These are phyloP conservation scores for Andricus curvator DNA, from an alignment of 2,888 invertebrate genomes.

Conservation along the genomic window DNA sequence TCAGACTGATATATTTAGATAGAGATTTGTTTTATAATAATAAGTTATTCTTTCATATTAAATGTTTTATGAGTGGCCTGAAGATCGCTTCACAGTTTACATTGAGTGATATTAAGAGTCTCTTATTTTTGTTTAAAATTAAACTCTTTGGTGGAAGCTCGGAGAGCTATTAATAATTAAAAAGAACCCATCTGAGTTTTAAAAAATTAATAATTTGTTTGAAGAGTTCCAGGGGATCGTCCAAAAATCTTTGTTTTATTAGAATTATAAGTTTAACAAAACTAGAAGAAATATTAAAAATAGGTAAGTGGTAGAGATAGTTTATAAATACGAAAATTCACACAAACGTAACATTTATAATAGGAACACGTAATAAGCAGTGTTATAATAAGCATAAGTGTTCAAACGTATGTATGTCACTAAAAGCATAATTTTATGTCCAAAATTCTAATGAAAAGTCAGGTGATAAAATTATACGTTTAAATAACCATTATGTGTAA, in stretches of 20 bases:
- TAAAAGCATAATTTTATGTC: background rate
- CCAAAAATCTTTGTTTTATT: background rate
- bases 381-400: background rate
- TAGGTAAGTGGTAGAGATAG: background rate
- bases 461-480: background rate
- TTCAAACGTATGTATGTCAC: background rate
- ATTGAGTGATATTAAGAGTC: background rate
- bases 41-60: background rate
- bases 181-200: constrained; percentile 7
- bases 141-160: constrained; percentile 34
- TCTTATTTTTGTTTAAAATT: constrained; percentile 16
- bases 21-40: background rate
- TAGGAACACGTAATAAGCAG: background rate
- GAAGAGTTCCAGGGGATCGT: background rate
- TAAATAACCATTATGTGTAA: background rate
- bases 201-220: background rate
- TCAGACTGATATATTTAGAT: background rate
- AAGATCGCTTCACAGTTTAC: background rate
- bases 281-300: background rate
- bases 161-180: background rate
- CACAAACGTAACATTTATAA: background rate
- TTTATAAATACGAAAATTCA: background rate
- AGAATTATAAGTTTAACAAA: background rate
- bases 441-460: background rate
- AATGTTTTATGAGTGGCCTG: background rate